Evolutionary conservation across 2,888 invertebrate genomes (phyloP).

Genomic region (Macrophya alboannulata): DNA sequence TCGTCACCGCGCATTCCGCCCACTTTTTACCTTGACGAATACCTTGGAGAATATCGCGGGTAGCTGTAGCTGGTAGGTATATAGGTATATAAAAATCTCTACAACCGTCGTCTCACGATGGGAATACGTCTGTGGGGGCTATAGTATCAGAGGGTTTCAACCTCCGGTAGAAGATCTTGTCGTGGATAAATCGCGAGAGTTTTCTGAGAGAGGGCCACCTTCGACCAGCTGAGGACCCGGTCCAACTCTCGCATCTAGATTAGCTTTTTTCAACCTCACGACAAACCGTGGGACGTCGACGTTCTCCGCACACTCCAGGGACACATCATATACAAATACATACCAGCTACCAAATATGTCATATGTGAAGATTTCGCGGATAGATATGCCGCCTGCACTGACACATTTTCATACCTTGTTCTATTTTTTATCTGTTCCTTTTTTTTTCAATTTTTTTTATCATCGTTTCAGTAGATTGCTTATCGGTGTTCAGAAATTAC

Average conservation of each 20-base stretch:
- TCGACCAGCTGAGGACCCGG: conserved; percentile 57
- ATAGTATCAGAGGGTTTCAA: not conserved
- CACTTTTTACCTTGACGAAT: conserved; percentile 69
- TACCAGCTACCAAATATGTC: conserved; percentile 68
- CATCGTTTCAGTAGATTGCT: not conserved
- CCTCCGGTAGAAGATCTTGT: not conserved
- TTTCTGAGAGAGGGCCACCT: conserved; percentile 51
- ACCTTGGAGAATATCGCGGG: conserved; percentile 41
- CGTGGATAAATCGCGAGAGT: conserved; percentile 51
- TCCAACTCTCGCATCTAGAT: conserved; percentile 65
- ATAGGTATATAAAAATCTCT: conserved; percentile 13
- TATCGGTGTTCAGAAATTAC: too few species aligned
- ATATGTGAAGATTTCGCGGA: conserved; percentile 65
- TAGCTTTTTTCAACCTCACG: conserved; percentile 67
- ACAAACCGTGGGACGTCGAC: conserved; percentile 69
- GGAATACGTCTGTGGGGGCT: not conserved
- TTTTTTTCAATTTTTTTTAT: not conserved
- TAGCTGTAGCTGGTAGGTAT: not conserved
- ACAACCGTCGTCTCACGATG: conserved; percentile 49
- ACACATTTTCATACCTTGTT: conserved; percentile 63
- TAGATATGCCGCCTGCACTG: conserved; percentile 63
- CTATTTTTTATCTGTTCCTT: too few species aligned
- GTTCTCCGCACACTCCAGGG: conserved; percentile 58
- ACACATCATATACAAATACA: not conserved
- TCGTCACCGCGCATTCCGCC: conserved; percentile 70